Conservation (phyloP, 2,888 invertebrate species). For the Nebria salina region DNA sequence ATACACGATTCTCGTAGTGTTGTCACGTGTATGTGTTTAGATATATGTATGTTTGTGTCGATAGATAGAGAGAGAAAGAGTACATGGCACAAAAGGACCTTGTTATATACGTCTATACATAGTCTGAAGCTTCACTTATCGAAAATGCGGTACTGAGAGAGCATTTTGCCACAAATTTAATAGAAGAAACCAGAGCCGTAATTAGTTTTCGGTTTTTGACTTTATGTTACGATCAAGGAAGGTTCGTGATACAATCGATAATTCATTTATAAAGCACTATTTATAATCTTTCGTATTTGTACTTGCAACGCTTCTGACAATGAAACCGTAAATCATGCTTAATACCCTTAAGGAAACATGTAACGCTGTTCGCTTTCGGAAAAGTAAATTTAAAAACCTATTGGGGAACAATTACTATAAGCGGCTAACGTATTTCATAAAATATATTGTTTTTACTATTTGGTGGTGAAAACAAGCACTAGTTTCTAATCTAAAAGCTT, state of each 20-base stretch:
- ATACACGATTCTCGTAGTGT: not conserved
- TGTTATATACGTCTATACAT: not conserved
- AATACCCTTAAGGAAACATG: not conserved
- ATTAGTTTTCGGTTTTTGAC: slow-evolving; percentile 39
- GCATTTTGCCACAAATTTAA: slow-evolving; percentile 28
- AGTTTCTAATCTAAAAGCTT: too few species aligned
- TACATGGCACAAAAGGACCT: not conserved
- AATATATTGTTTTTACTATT: too few species aligned
- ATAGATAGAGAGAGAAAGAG: not conserved
- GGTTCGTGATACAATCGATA: slow-evolving; percentile 3
- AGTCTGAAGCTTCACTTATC: slow-evolving; percentile 5
- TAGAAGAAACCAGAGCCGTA: slow-evolving; percentile 31
- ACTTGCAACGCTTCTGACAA: not conserved
- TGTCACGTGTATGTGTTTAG: not conserved
- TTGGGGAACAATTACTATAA: too few species aligned
- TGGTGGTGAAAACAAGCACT: too few species aligned
- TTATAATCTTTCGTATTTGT: not conserved
- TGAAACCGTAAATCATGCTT: not conserved
- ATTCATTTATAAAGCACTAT: slow-evolving; percentile 5
- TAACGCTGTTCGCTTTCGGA: not conserved
- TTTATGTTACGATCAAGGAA: not conserved
- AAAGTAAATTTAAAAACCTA: too few species aligned
- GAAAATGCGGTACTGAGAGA: not conserved
- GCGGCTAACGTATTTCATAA: too few species aligned
- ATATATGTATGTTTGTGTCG: not conserved